phyloP scores from a whole-genome alignment of 2,113 vertebrate species.

The Lutjanus erythropterus region DNA sequence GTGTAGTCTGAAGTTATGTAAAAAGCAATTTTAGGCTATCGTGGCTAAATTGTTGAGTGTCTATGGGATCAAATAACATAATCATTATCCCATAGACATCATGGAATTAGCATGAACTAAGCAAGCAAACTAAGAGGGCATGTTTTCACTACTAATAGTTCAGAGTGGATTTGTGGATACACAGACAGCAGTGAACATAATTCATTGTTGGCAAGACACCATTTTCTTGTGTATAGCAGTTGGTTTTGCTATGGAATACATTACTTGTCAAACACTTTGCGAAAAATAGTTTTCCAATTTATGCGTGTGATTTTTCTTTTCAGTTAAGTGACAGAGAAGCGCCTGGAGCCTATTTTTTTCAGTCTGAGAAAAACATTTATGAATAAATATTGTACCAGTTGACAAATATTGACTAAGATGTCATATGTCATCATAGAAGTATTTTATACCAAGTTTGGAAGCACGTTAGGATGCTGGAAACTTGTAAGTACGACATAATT shows the following conservation, averaged over 20 bases:
- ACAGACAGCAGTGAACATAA: neutral
- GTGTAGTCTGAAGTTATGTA: no score
- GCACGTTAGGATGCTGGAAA: neutral
- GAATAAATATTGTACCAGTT: neutral
- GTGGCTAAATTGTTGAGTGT: no score
- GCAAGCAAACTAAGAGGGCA: no score
- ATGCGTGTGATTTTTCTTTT: neutral
- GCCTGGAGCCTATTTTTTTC: no score
- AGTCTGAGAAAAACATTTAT: neutral
- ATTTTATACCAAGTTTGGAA: neutral
- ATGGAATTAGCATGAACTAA: no score
- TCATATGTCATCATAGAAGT: neutral
- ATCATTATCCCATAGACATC: no score
- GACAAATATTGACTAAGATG: neutral
- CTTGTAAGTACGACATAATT: neutral
- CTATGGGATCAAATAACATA: no score
- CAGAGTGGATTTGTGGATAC: neutral
- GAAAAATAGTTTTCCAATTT: neutral
- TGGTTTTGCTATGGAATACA: neutral
- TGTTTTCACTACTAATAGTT: neutral
- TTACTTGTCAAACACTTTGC: neutral
- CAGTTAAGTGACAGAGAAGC: neutral
- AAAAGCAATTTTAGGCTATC: no score
- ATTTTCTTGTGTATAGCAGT: neutral
- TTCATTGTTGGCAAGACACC: neutral